Evolutionary conservation across 1,140 invertebrate species (phyloP), one percentile per base, ranked within the genome.

Genomic region (Glomeris maerens): DNA sequence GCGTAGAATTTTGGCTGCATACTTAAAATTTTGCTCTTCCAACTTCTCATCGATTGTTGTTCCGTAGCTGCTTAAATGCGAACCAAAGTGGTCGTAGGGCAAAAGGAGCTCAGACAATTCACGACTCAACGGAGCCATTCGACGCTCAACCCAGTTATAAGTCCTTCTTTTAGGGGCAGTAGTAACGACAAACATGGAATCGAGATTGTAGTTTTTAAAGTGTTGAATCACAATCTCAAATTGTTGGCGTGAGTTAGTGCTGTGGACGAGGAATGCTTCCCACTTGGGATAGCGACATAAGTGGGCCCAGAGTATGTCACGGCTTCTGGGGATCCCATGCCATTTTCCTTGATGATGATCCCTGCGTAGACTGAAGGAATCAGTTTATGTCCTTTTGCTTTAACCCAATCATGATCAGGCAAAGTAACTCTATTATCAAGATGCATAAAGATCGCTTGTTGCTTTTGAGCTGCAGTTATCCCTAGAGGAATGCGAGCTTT

Each of bases 361-460:
- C 49, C 58, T 44, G 65, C 61, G 56, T 66, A 65, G n/a, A n/a
- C n/a, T n/a, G n/a, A n/a, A n/a, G n/a, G n/a, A n/a, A n/a, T n/a
- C n/a, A n/a, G n/a, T n/a, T 67, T 66, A 52, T 68, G 66, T 17
- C 41, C 31, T 26, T 50, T 29, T 29, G 60, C 67, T 53, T 67
- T 56, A 10, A 67, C 62, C 54, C 59, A 72, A 54, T 72, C 68
- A 59, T 70, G 66, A 59, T 70, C 65, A 27, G 68, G 64, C 22
- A 70, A 56, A 27, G 25, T 48, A 4, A 70, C 55, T 47, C 55
- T 40, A 53, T 69, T 69, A 42, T 70, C 63, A 29, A 70, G 38
- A 57, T 66, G 58, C 64, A 68, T 68, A 53, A 70, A 40, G 2
- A 63, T 48, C 10, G 58, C 58, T n/a, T 60, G 52, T 56, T 70